Percentiles rank a stretch among this genome's conserved stretches.
Evolutionary conservation across 2,888 invertebrate genomes (phyloP).

Genomic region (Neocrepidodera transversa): DNA sequence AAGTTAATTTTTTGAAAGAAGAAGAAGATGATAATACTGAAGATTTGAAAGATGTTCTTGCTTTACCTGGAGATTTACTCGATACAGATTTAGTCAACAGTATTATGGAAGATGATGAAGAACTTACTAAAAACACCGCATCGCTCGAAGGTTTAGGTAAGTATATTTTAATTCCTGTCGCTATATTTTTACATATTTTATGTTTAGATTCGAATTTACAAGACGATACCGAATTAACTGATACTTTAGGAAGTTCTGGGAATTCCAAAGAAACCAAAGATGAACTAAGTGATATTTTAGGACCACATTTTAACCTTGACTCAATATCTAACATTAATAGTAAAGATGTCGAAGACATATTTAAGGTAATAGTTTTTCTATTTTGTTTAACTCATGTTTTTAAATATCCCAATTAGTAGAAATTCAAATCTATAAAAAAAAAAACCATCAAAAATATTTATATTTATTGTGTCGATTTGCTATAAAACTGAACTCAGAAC

Average conservation of each 20-base stretch:
- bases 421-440: no score
- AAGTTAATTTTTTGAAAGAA: conserved; percentile 37
- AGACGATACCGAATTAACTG: conserved; percentile 58
- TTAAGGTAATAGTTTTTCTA: conserved; percentile 67
- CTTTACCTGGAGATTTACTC: conserved; percentile 69
- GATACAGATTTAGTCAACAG: conserved; percentile 73
- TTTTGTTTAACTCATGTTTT: neutral
- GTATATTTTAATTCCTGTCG: neutral
- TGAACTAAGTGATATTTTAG: conserved; percentile 71
- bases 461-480: no score
- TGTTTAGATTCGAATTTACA: conserved; percentile 55
- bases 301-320: conserved; percentile 77
- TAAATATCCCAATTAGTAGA: no score
- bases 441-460: no score
- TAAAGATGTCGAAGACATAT: conserved; percentile 90
- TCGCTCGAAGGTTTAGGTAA: conserved; percentile 62
- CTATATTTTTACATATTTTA: conserved; percentile 7
- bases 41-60: conserved; percentile 71
- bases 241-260: conserved; percentile 55
- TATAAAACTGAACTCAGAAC: no score
- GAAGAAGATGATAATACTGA: conserved; percentile 65
- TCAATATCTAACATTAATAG: conserved; percentile 88
- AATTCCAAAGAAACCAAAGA: conserved; percentile 71
- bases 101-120: conserved; percentile 69
- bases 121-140: conserved; percentile 64